A percentile compares a stretch with the other conserved stretches of the same genome.
phyloP scores from a whole-genome alignment of 2,888 invertebrate species.

The Melieria omissa region DNA sequence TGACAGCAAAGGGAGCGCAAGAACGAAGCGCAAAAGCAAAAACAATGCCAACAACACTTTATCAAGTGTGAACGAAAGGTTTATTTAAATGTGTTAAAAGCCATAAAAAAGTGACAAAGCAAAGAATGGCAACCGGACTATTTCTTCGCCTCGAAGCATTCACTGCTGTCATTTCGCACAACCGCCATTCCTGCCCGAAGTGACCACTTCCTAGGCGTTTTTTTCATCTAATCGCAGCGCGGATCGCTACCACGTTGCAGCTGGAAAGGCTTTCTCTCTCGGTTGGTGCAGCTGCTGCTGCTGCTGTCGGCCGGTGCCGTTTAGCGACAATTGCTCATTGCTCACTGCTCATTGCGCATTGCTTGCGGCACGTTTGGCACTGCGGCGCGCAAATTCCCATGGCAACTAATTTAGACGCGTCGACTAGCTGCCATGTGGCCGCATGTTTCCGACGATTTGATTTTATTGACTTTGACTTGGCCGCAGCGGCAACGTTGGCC shows the following conservation, averaged over 20 bases:
- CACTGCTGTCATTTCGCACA: too few species aligned
- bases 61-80: not conserved
- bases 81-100: too few species aligned
- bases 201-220: too few species aligned
- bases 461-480: constrained; percentile 32
- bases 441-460: constrained; percentile 26
- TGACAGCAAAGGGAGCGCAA: too few species aligned
- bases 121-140: too few species aligned
- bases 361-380: not conserved
- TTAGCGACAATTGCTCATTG: too few species aligned
- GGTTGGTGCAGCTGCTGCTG: not conserved
- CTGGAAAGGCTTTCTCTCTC: not conserved
- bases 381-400: constrained; percentile 19
- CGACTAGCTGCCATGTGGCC: constrained; percentile 10
- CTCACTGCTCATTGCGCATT: too few species aligned
- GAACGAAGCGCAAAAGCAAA: too few species aligned
- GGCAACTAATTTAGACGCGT: constrained; percentile 23
- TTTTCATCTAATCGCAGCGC: not conserved
- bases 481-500: constrained; percentile 8
- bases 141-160: too few species aligned
- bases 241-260: not conserved
- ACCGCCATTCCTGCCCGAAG: too few species aligned
- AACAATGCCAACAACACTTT: constrained; percentile 1
- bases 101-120: too few species aligned
- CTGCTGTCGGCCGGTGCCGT: not conserved